These are phyloP conservation scores for Aphis gossypii DNA, from an alignment of 1,140 invertebrate species.

Conservation along the genomic window DNA sequence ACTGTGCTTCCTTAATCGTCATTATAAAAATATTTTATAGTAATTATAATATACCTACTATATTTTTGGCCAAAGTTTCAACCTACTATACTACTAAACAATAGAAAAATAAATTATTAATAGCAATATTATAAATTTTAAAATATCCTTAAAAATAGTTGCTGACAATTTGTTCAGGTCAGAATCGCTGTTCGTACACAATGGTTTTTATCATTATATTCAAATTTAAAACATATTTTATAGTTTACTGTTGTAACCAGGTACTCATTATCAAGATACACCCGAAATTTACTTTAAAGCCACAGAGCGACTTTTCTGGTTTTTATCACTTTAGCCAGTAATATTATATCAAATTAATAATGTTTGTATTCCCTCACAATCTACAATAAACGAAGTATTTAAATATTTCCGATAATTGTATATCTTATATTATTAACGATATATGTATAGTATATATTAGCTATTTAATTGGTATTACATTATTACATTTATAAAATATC, in stretches of 20 bases:
- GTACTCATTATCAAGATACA: neutral
- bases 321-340: neutral
- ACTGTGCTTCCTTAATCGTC: neutral
- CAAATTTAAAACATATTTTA: neutral
- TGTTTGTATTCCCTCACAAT: neutral
- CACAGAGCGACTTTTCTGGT: neutral
- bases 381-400: neutral
- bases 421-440: too few species aligned
- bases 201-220: neutral
- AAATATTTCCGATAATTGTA: neutral
- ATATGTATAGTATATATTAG: neutral
- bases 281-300: neutral
- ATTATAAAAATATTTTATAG: neutral
- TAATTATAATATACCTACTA: neutral
- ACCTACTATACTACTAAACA: neutral
- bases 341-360: neutral
- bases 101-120: neutral
- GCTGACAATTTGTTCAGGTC: neutral
- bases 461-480: neutral
- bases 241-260: neutral
- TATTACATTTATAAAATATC: neutral
- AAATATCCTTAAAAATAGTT: neutral
- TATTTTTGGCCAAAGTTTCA: neutral
- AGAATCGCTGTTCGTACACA: neutral
- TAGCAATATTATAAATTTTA: neutral